These are phyloP conservation scores for Carterocephalus palaemon DNA, from an alignment of 2,888 invertebrate genomes.

Conservation along the genomic window DNA sequence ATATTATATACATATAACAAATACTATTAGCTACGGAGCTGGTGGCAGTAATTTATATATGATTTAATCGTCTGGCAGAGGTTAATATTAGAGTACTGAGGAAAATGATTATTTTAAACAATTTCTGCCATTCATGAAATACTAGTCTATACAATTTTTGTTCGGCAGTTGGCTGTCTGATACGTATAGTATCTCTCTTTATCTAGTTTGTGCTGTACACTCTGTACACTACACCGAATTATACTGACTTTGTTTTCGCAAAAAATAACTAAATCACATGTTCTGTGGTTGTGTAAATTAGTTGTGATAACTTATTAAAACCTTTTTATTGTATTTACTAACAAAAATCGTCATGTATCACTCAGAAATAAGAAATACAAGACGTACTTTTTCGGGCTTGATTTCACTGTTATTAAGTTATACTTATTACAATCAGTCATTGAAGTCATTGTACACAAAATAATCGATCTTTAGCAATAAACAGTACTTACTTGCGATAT, in stretches of 20 bases:
- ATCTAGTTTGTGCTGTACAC: no score
- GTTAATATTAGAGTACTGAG: no score
- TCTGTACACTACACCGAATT: background rate
- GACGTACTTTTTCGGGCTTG: background rate
- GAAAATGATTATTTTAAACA: no score
- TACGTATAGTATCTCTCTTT: no score
- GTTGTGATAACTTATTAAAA: background rate
- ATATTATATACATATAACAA: no score
- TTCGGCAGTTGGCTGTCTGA: no score
- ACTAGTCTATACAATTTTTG: no score
- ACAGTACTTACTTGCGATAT: background rate
- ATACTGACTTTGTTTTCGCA: background rate
- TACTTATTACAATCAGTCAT: background rate
- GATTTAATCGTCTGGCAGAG: no score
- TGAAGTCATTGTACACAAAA: background rate
- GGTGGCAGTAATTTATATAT: no score
- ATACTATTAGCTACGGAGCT: no score
- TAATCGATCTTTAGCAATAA: background rate
- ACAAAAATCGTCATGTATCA: background rate
- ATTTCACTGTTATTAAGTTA: background rate
- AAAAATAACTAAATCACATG: background rate
- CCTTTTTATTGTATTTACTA: background rate
- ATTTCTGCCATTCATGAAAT: no score
- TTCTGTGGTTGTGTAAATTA: slow-evolving; percentile 1
- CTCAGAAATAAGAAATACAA: background rate